Conservation (phyloP, 2,888 invertebrate genomes). For the Electrophaes corylata region DNA sequence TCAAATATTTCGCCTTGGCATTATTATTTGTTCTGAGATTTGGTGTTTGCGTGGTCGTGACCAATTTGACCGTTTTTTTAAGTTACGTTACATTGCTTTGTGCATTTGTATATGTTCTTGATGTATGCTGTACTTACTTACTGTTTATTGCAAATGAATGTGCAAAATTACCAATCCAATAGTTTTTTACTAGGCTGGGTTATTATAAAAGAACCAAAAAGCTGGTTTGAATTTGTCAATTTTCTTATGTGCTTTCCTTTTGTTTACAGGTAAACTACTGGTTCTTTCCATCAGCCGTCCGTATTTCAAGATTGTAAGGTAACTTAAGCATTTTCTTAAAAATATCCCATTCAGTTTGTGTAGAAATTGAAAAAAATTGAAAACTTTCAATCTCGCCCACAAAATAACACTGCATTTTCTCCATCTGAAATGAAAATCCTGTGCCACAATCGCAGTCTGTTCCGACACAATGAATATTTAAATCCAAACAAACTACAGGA, state of each 20-base stretch:
- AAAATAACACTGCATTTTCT: slow-evolving; percentile 6
- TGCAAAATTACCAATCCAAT: no score
- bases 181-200: background rate
- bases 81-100: background rate
- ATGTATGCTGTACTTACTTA: background rate
- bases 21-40: slow-evolving; percentile 14
- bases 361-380: background rate
- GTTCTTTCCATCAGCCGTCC: background rate
- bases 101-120: background rate
- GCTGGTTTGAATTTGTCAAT: background rate
- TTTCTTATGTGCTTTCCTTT: slow-evolving; percentile 5
- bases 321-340: background rate
- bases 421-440: slow-evolving; percentile 1
- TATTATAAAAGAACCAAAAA: background rate
- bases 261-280: slow-evolving; percentile 24
- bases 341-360: background rate
- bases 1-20: slow-evolving; percentile 21
- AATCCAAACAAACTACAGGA: slow-evolving; percentile 14
- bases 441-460: slow-evolving; percentile 18
- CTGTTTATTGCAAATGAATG: background rate
- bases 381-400: background rate
- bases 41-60: slow-evolving; percentile 24
- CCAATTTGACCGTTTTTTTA: slow-evolving; percentile 20
- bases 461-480: slow-evolving; percentile 26
- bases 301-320: slow-evolving; percentile 4